Evolutionary conservation across 1,140 invertebrate species (phyloP).

Genomic region (Thalassaphorura encarpata): DNA sequence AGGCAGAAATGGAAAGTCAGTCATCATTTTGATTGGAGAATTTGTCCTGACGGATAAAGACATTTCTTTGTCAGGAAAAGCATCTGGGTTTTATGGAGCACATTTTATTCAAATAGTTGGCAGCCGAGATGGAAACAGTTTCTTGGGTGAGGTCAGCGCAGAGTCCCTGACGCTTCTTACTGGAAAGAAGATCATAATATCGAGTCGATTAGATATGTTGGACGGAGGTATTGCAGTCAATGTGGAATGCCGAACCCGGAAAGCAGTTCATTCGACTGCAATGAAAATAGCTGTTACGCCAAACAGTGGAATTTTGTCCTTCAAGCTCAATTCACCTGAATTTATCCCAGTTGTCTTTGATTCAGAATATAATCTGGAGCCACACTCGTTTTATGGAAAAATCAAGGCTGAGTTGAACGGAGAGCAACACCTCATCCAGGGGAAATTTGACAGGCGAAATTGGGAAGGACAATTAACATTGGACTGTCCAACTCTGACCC

Average conservation of each 20-base stretch:
- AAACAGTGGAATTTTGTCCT: background rate
- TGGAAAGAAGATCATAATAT: constrained; percentile 13
- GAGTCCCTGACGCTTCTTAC: constrained; percentile 21
- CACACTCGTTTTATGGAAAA: background rate
- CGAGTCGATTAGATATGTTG: background rate
- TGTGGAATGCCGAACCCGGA: constrained; percentile 20
- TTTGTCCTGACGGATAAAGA: background rate
- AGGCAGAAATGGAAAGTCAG: background rate
- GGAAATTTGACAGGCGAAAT: constrained; percentile 7
- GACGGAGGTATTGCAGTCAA: constrained; percentile 4
- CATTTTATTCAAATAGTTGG: constrained; percentile 13
- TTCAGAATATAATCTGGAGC: constrained; percentile 3
- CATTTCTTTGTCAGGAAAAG: constrained; percentile 3
- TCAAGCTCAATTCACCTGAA: constrained; percentile 9
- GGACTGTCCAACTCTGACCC: constrained; percentile 14
- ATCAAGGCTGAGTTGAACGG: constrained; percentile 3
- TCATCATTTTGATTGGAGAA: constrained; percentile 7
- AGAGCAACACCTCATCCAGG: constrained; percentile 8
- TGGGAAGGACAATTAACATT: constrained; percentile 16
- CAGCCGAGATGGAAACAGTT: background rate
- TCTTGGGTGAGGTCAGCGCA: constrained; percentile 11
- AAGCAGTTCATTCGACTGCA: background rate
- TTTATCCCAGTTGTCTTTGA: constrained; percentile 5
- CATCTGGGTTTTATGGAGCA: constrained; percentile 15
- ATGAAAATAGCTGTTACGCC: background rate